Evolutionary conservation across 2,797 vertebrate genomes (phyloP), one percentile per base, ranked within the genome.

Genomic region (Gorsachius magnificus): DNA sequence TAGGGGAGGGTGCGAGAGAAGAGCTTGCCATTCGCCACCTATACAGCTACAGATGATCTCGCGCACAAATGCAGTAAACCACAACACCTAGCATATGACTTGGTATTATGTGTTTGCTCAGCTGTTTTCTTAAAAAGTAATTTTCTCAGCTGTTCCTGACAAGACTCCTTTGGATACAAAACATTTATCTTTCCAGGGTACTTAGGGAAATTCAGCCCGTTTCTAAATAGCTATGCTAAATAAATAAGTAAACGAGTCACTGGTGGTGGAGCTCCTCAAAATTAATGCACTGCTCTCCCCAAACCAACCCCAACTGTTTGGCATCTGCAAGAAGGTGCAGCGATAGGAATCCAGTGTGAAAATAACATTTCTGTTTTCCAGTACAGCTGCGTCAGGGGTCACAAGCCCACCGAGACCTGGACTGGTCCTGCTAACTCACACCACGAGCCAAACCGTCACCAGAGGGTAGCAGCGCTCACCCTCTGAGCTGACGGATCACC

Each of bases 131-230:
- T 65, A 60, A 66, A 84, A 95, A 88, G 64, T 66, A 33, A 93
- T 95, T 87, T 94, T 85, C 87, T 95, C 84, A 72, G 87, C 65
- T 81, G 65, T 11, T 96, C 58, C 84, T 77, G 58, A 85, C 69
- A 90, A 50, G 50, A 48, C 16, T 90, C 38, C 56, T 89, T 83
- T 60, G 35, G 72, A 90, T 74, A 80, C 28, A 70, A 87, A 83
- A 38, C 43, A 74, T 69, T 87, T 75, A 21, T 83, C 82, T 95
- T 87, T 76, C 33, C 29, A 11, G 14, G 15, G n/a, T 53, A 29
- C 63, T 84, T 83, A 82, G 3, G 6, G 36, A 90, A 83, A 90
- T 91, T 45, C 87, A 75, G 36, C 33, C 54, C 8, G 17, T 57
- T 91, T 65, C 74, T 78, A 70, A 89, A 80, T 2, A 92, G 41